Base-by-base conservation (phyloP, 2,888 invertebrate genomes). In the Cryptocephalus primarius region DNA sequence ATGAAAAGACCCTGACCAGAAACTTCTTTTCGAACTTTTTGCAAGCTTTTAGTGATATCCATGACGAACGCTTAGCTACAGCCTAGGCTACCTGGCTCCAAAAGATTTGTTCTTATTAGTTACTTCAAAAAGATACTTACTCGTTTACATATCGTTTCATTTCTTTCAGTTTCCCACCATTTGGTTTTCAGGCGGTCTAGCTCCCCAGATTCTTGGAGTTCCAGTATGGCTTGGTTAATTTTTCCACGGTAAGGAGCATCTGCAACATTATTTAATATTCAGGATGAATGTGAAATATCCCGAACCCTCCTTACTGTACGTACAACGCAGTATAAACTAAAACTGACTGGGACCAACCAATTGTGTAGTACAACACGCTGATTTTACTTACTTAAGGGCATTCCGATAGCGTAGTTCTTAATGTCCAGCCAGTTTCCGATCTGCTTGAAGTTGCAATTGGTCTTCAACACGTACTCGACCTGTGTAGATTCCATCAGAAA, bases 401-500 rank as follows among this genome's bases (percentile, higher is more conserved):
- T 84, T 0, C 92, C 94, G 53, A 95, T 87, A 33, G 92, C 95
- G 63, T 93, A 95, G 59, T 91, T 91, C 67, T 94, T 94, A 39
- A 85, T 85, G 66, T 94, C 93, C 45, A 95, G 74, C 58, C 83
- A 77, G 8, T 78, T 76, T 1, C 92, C 89, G 8, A 89, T 81
- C 74, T 87, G 85, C 64, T 79, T 85, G 52, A 94, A 75, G 42
- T 88, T 82, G 62, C 94, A 95, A 60, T 89, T 78, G 48, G 88
- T 77, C 68, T 90, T 86, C 46, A 88, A 77, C 59, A 84, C 84
- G 69, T 94, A 99, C 68, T 99, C 96, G 54, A 97, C 85, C 2
- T 87, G 85, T 0, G 93, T 88, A 1, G 93, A 94, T 72, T 99
- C 97, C 91, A 96, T 95, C 42, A 99, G 76, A 68, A 87, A 97